These are phyloP conservation scores for Polydrusus pterygomalis DNA, from an alignment of 2,888 invertebrate genomes.

Conservation along the genomic window DNA sequence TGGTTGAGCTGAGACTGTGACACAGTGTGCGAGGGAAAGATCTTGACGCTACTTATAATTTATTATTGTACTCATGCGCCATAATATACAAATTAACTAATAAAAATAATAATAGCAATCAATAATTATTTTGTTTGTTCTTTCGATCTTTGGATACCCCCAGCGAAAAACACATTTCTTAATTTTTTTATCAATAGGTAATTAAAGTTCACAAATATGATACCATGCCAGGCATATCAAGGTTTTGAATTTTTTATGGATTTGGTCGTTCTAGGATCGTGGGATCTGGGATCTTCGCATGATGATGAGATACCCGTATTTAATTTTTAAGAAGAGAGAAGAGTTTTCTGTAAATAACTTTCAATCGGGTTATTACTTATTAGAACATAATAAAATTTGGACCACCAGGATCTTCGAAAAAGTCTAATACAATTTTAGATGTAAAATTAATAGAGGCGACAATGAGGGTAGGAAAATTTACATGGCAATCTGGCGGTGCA, in stretches of 20 bases:
- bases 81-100: background rate
- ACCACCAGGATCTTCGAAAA: too few relatives aligned
- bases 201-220: constrained; percentile 1
- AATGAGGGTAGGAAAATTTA: too few relatives aligned
- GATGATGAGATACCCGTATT: too few relatives aligned
- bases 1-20: constrained; percentile 15
- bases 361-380: too few relatives aligned
- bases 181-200: background rate
- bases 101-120: background rate
- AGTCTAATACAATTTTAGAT: too few relatives aligned
- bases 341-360: background rate
- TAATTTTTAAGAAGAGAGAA: background rate
- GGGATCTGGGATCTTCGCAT: too few relatives aligned
- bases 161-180: constrained; percentile 22
- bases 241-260: background rate
- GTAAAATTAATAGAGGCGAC: too few relatives aligned
- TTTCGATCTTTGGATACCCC: background rate
- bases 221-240: too few relatives aligned
- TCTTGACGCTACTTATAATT: constrained; percentile 3
- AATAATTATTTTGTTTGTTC: constrained; percentile 4
- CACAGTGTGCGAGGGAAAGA: too few relatives aligned
- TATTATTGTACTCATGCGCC: constrained; percentile 36
- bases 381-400: too few relatives aligned
- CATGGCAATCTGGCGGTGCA: too few relatives aligned
- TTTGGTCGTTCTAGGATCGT: background rate